Evolutionary conservation across 2,888 invertebrate genomes (phyloP), one percentile per base, ranked within the genome.

Genomic region (Andrena trimmerana): DNA sequence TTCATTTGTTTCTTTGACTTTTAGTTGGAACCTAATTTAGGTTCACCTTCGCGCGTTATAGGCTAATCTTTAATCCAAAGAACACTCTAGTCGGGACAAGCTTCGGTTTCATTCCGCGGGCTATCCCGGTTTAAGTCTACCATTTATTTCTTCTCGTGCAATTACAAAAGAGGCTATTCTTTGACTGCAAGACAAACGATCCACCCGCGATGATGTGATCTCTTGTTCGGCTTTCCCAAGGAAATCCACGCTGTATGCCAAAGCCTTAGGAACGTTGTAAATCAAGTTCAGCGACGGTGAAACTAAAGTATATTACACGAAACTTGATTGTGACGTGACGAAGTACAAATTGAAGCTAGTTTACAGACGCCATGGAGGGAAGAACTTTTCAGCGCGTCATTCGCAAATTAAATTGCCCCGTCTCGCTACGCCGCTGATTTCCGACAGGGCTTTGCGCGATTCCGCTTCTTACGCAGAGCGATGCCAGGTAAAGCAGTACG

Each of bases 291-390:
- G 60, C 52, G 27, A 52, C 24, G 48, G 24, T 50, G 3, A 65
- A 0, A n/a, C 24, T 36, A 52, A 24, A 42, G 16, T 42, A 48
- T 48, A 42, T 7, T 20, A 59, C n/a, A 27, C 52, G 59, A 24
- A 48, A 48, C 13, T 54, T 29, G 67, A 78, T 78, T 29, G 65
- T 54, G 57, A 60, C 54, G 75, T 62, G 82, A 63, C 70, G 29
- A 83, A 87, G 87, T 87, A 87, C 87, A 86, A 87, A 87, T 84
- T 77, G 81, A 87, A 72, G 81, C 84, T 87, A 84, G 79, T 87
- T 82, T 29, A 69, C 27, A 31, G 36, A 54, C 27, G 59, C 60
- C n/a, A 33, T 57, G 29, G 50, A 54, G 66, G 57, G 72, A 66
- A 54, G 54, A 73, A 69, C 33, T 10, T 10, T 68, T 59, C 27